A percentile compares a stretch with the other conserved stretches of the same genome.
Conservation (phyloP, 2,113 vertebrate genomes). For the Neodon shergylaensis region DNA sequence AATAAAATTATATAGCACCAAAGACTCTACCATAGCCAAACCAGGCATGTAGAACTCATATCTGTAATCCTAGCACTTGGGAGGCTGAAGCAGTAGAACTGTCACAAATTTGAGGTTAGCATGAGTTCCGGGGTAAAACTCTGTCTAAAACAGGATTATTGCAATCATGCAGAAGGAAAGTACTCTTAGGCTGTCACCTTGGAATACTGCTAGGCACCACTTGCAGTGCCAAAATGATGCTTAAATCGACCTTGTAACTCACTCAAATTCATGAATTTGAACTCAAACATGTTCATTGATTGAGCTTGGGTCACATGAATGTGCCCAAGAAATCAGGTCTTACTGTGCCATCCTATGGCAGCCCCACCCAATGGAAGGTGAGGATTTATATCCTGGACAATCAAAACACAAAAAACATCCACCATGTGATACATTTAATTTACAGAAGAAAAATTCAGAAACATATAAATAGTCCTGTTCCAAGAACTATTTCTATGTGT, state of each 20-base stretch:
- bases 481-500: neutral
- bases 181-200: neutral
- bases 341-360: neutral
- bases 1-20: neutral
- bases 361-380: slow-evolving; percentile 3
- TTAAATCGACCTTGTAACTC: neutral
- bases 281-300: neutral
- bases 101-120: neutral
- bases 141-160: neutral
- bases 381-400: neutral
- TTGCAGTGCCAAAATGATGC: neutral
- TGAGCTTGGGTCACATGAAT: neutral
- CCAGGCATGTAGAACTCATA: neutral
- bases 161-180: slow-evolving; percentile 17
- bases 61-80: neutral
- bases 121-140: neutral
- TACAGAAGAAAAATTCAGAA: slow-evolving; percentile 13
- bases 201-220: neutral
- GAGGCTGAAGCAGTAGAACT: neutral
- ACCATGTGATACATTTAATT: neutral
- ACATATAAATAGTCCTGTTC: neutral
- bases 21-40: neutral
- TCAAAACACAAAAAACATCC: neutral
- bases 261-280: slow-evolving; percentile 27
- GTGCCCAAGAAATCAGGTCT: neutral